Conservation (phyloP, 2,888 invertebrate genomes). For the Pardosa pseudoannulata region DNA sequence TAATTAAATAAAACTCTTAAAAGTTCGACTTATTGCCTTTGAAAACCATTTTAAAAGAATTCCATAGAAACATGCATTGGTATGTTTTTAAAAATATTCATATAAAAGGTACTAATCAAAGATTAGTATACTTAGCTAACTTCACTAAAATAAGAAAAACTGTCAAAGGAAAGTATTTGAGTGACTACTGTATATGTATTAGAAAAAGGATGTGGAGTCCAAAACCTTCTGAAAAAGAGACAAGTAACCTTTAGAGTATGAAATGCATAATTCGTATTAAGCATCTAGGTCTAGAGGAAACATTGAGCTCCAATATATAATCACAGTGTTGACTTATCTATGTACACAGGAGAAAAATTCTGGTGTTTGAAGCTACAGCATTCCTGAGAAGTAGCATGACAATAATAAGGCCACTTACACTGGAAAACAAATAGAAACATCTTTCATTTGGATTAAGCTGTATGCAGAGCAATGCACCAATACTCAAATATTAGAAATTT, state of each 20-base stretch:
- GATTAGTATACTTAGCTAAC: too few species aligned
- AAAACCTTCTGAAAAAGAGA: not conserved
- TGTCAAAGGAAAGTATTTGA: not conserved
- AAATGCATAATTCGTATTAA: constrained; percentile 43
- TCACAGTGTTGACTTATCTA: constrained; percentile 64
- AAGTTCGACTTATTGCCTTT: too few species aligned
- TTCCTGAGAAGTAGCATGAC: constrained; percentile 70
- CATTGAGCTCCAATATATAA: constrained; percentile 64
- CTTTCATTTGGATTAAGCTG: not conserved
- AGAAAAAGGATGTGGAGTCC: not conserved
- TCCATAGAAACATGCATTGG: too few species aligned
- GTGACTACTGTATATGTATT: not conserved
- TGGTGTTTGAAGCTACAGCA: constrained; percentile 44
- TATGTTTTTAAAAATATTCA: too few species aligned
- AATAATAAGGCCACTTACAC: constrained; percentile 70
- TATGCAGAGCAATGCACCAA: not conserved
- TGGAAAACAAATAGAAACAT: constrained; percentile 35
- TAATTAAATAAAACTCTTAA: too few species aligned
- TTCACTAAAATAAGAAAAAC: too few species aligned
- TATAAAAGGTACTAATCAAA: too few species aligned
- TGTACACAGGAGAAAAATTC: constrained; percentile 40
- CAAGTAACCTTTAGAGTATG: not conserved
- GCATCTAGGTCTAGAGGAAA: constrained; percentile 24
- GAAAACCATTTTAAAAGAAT: too few species aligned
- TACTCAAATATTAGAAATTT: not conserved